A percentile compares a stretch with the other conserved stretches of the same genome.
Evolutionary conservation across 2,888 invertebrate species (phyloP).

Genomic region (Mesochorus sp.): DNA sequence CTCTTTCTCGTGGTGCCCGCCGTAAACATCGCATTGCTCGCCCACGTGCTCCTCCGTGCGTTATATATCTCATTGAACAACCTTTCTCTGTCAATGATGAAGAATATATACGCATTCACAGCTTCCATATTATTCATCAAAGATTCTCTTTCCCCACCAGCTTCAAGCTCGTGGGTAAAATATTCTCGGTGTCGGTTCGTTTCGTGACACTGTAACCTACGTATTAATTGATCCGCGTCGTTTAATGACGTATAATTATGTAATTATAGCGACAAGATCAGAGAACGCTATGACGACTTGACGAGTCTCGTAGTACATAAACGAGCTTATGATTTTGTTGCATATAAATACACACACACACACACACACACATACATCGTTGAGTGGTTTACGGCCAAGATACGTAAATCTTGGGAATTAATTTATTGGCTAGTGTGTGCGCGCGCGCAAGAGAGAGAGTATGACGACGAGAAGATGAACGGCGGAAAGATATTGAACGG

Average conservation of each 20-base stretch:
- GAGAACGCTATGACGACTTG: conserved; percentile 14
- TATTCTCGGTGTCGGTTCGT: not conserved
- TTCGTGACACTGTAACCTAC: conserved; percentile 66
- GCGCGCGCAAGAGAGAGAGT: too few species aligned
- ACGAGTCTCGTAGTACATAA: not conserved
- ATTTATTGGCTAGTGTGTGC: conserved; percentile 75
- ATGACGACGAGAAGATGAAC: conserved; percentile 44
- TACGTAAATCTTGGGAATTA: conserved; percentile 81
- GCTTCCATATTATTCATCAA: conserved; percentile 21
- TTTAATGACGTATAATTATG: conserved; percentile 80
- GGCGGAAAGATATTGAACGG: conserved; percentile 33
- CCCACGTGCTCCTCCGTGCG: conserved; percentile 52
- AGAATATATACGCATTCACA: conserved; percentile 44
- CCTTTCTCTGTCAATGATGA: conserved; percentile 37
- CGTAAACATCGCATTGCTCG: conserved; percentile 40
- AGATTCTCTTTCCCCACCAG: too few species aligned
- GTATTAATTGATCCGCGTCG: conserved; percentile 76
- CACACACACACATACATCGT: conserved; percentile 70
- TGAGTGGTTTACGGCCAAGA: conserved; percentile 79
- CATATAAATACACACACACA: too few species aligned
- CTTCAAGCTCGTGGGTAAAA: conserved; percentile 5
- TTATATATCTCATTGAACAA: conserved; percentile 39
- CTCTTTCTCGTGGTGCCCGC: conserved; percentile 42
- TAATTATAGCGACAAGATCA: conserved; percentile 77
- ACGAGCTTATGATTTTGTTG: conserved; percentile 4